Evolutionary conservation across 2,888 invertebrate genomes (phyloP), one percentile per base, ranked within the genome.

Genomic region (Oxystoma pomonae): DNA sequence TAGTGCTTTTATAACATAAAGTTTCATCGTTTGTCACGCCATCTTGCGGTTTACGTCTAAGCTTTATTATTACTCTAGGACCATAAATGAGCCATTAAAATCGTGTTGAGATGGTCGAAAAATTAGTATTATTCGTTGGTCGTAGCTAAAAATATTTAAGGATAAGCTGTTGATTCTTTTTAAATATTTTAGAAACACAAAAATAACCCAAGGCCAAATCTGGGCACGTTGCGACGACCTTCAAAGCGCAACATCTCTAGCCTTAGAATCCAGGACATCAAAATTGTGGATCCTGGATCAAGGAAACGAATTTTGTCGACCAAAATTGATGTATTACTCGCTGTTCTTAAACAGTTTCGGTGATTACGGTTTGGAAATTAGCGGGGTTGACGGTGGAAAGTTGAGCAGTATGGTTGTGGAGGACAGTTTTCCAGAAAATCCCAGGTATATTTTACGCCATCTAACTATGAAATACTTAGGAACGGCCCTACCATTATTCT

Each of bases 261-360:
- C 80, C 53, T 67, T 80, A n/a, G 82, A 83, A 64, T 64, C 66
- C 16, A 67, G 66, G 49, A 75, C 75, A 49, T 78, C 79, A 16
- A 77, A 80, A 66, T 72, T 83, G 17, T 83, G 83, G 82, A 72
- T 82, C 57, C 69, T 83, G 65, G 83, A 83, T 67, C 75, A 74
- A 60, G 80, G 82, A 2, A 76, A 74, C 53, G 62, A 65, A 16
- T 66, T 71, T 19, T 82, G 82, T 67, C 63, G 70, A 0, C 76
- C 81, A 1, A 82, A 82, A 74, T 71, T 83, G 5, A 64, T 82
- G 1, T 71, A 80, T 20, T 81, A 78, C 65, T 80, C 79, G 69
- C 69, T 82, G 20, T 73, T 75, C 55, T 73, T 73, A 20, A 80
- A 78, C 59, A 60, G 57, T 12, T 64, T 67, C 53, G 64, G 73